Conservation (phyloP, 2,113 vertebrate species). For the Pipa parva region DNA sequence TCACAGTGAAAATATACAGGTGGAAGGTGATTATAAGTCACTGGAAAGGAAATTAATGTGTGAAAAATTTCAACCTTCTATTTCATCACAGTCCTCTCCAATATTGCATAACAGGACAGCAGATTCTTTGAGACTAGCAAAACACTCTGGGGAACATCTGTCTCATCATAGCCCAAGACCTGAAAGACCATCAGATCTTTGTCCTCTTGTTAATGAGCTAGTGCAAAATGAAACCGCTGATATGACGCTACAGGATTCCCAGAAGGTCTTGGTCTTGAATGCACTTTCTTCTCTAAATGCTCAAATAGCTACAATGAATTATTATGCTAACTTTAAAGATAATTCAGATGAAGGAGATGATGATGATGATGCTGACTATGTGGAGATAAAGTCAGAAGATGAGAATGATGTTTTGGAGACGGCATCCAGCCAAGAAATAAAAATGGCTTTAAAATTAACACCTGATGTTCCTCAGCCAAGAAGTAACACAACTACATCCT, state of each 20-base stretch:
- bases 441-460: background rate
- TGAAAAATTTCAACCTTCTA: slow-evolving; percentile 60
- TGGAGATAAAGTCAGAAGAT: slow-evolving; percentile 94
- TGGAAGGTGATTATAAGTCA: slow-evolving; percentile 75
- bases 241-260: slow-evolving; percentile 88
- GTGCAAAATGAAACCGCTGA: slow-evolving; percentile 64
- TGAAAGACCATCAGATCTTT: slow-evolving; percentile 50
- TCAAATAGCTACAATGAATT: slow-evolving; percentile 84
- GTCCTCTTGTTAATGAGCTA: slow-evolving; percentile 41
- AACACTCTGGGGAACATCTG: slow-evolving; percentile 48
- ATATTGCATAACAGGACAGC: slow-evolving; percentile 58
- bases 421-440: slow-evolving; percentile 41
- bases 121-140: slow-evolving; percentile 60
- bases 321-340: slow-evolving; percentile 93
- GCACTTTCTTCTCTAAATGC: slow-evolving; percentile 69
- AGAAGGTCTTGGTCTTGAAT: slow-evolving; percentile 83
- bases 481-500: slow-evolving; percentile 43
- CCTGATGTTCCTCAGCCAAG: slow-evolving; percentile 41
- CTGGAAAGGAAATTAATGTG: slow-evolving; percentile 61
- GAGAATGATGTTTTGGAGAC: slow-evolving; percentile 64
- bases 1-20: slow-evolving; percentile 65
- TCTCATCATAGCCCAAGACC: slow-evolving; percentile 39
- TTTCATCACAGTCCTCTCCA: slow-evolving; percentile 73
- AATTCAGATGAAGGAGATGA: slow-evolving; percentile 73
- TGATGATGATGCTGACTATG: slow-evolving; percentile 85